phyloP scores from a whole-genome alignment of 2,888 invertebrate genomes.

The Quadroppia sp. region DNA sequence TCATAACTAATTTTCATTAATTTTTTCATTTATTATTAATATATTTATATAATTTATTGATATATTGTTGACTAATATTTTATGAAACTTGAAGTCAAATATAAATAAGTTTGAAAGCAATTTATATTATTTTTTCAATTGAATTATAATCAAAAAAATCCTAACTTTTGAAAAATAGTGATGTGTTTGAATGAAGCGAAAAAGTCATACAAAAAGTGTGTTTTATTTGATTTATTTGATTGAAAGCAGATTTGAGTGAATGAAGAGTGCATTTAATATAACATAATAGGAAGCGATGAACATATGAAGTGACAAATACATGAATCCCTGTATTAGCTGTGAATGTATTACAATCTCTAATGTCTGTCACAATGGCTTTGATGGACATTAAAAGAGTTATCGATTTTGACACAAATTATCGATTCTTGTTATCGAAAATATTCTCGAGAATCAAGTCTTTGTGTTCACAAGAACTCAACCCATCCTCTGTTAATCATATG shows the following conservation, averaged over 20 bases:
- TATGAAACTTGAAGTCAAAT: too few relatives aligned
- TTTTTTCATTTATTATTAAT: too few relatives aligned
- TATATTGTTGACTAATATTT: too few relatives aligned
- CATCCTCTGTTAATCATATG: not conserved
- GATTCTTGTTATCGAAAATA: slow-evolving; percentile 16
- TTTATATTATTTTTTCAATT: too few relatives aligned
- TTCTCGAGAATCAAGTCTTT: slow-evolving; percentile 7
- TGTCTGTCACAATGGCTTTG: slow-evolving; percentile 1
- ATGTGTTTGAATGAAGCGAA: too few relatives aligned
- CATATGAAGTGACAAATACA: not conserved
- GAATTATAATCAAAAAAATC: too few relatives aligned
- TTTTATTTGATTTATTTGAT: too few relatives aligned
- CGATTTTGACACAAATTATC: not conserved
- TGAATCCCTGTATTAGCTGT: not conserved
- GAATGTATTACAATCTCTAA: not conserved
- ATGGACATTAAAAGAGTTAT: slow-evolving; percentile 7
- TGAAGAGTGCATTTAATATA: not conserved
- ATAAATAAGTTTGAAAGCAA: too few relatives aligned
- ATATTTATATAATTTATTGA: too few relatives aligned
- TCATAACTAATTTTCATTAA: too few relatives aligned
- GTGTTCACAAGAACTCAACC: not conserved
- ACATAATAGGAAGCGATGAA: slow-evolving; percentile 18
- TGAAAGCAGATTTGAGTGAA: not conserved
- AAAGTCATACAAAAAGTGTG: too few relatives aligned
- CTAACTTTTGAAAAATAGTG: too few relatives aligned